A percentile compares a stretch with the other conserved stretches of the same genome.
These are phyloP conservation scores for Vireo griseus DNA, from an alignment of 2,797 vertebrate genomes.

Conservation along the genomic window DNA sequence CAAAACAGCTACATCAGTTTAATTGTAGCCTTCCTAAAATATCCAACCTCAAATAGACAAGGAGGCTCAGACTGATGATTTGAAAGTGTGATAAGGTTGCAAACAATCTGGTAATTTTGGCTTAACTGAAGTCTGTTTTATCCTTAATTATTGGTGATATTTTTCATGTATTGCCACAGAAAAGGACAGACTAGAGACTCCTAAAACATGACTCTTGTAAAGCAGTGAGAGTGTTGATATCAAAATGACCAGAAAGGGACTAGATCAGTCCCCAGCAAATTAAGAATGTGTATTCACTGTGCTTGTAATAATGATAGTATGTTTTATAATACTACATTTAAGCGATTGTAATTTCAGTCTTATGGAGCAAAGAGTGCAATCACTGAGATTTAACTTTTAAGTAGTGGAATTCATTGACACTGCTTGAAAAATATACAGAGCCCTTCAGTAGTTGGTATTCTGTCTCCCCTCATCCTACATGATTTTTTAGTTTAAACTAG, in stretches of 20 bases:
- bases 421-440: constrained; percentile 19
- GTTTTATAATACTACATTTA: not conserved
- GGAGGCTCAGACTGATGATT: not conserved
- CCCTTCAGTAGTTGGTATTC: not conserved
- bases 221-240: not conserved
- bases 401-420: not conserved
- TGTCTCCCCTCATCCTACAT: not conserved
- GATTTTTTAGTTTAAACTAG: constrained; percentile 14
- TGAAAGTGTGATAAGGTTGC: not conserved
- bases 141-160: not conserved
- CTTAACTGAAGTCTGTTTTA: not conserved
- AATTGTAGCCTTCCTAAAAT: not conserved
- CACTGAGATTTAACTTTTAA: constrained; percentile 17
- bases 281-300: not conserved
- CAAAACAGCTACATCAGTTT: not conserved
- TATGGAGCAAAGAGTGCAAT: not conserved
- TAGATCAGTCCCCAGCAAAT: not conserved
- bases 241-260: constrained; percentile 6
- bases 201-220: not conserved
- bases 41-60: not conserved
- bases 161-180: not conserved
- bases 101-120: not conserved
- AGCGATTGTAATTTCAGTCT: not conserved
- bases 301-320: not conserved
- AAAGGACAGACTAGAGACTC: not conserved